These are phyloP conservation scores for Cephalotes varians DNA, from an alignment of 2,888 invertebrate species.

Conservation along the genomic window DNA sequence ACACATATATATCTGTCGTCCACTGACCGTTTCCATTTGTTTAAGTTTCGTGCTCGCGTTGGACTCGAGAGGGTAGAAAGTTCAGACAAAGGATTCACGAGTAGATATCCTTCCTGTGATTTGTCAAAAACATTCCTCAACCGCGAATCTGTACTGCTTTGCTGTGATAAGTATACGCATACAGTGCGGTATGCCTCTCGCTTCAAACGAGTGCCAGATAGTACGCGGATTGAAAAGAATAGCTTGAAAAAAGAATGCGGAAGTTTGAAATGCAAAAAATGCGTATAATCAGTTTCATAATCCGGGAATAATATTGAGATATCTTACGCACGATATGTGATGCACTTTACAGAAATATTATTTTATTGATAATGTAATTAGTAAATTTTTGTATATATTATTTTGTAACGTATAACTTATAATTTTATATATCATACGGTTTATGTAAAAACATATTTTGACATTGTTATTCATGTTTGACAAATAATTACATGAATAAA, in stretches of 20 bases:
- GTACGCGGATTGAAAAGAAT: slow-evolving; percentile 24
- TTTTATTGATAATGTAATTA: neutral
- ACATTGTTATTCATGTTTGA: neutral
- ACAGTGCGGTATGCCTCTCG: slow-evolving; percentile 35
- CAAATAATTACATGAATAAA: neutral
- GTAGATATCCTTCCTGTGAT: slow-evolving; percentile 54
- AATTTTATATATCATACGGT: neutral
- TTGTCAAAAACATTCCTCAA: slow-evolving; percentile 71
- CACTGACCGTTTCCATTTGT: slow-evolving; percentile 29
- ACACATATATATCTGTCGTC: slow-evolving; percentile 5
- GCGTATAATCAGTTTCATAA: slow-evolving; percentile 19
- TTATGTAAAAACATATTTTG: neutral
- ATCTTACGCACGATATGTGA: neutral
- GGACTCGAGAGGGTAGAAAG: slow-evolving; percentile 20
- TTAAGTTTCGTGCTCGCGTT: neutral
- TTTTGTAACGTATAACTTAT: neutral
- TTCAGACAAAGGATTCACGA: slow-evolving; percentile 35
- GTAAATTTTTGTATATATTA: neutral
- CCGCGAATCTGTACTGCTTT: slow-evolving; percentile 58
- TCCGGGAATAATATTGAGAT: slow-evolving; percentile 9
- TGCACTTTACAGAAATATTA: neutral
- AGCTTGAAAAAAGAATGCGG: slow-evolving; percentile 1
- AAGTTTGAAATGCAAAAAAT: too few relatives aligned
- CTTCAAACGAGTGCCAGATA: slow-evolving; percentile 43
- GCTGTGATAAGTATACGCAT: slow-evolving; percentile 46